Percentiles rank a stretch among this genome's conserved stretches.
These are phyloP conservation scores for Tonatia bakeri DNA, from an alignment of 2,113 vertebrate genomes.

Conservation along the genomic window DNA sequence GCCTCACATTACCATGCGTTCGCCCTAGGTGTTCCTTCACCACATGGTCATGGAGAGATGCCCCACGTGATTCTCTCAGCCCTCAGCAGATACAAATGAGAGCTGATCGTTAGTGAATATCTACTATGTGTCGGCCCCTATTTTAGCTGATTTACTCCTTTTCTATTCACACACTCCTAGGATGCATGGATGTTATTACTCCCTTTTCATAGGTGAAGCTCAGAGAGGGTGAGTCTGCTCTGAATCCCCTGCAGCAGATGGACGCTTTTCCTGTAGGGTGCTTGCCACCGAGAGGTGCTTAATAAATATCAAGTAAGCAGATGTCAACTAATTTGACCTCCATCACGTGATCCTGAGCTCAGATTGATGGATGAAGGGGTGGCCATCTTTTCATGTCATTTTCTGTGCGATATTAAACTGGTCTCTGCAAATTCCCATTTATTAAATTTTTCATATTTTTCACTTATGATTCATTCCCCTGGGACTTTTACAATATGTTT, in stretches of 20 bases:
- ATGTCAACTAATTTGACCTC: neutral
- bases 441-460: slow-evolving; percentile 49
- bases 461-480: neutral
- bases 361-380: neutral
- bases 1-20: rapidly evolving
- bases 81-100: neutral
- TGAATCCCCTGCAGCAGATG: neutral
- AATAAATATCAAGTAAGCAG: neutral
- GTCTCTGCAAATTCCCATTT: slow-evolving; percentile 38
- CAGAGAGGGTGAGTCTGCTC: neutral
- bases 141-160: neutral
- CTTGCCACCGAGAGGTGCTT: neutral
- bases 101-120: neutral
- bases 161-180: rapidly evolving
- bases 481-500: slow-evolving; percentile 38
- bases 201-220: neutral
- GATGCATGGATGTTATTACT: neutral
- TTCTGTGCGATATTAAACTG: slow-evolving; percentile 31
- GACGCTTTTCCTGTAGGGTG: rapidly evolving
- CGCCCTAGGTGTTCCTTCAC: neutral
- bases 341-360: neutral
- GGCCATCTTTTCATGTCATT: neutral
- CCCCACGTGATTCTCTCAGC: neutral
- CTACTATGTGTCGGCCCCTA: neutral
- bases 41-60: rapidly evolving